phyloP scores from a whole-genome alignment of 2,888 invertebrate species.

The Diaprepes abbreviatus region DNA sequence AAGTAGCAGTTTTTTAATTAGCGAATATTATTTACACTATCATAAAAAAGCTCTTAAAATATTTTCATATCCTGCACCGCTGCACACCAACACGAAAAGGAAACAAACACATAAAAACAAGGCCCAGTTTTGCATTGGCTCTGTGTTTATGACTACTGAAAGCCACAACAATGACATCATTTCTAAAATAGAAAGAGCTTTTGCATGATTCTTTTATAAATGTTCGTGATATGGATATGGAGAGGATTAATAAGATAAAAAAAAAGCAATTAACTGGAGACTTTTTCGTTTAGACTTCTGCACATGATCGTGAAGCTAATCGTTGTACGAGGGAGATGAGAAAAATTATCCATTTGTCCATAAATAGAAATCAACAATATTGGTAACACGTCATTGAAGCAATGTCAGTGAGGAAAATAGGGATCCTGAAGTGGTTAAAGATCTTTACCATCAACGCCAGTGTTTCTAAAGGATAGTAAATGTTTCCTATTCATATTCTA shows the following conservation, averaged over 20 bases:
- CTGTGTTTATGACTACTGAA: conserved; percentile 12
- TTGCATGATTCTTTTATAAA: conserved; percentile 14
- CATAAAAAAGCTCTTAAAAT: no score
- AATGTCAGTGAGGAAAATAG: no score
- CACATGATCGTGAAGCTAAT: neutral
- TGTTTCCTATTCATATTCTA: no score
- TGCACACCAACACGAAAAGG: neutral
- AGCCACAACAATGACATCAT: conserved; percentile 25
- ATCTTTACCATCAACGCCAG: no score
- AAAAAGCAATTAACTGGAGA: neutral
- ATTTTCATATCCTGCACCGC: neutral
- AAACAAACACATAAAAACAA: conserved; percentile 9
- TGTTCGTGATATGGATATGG: conserved; percentile 11
- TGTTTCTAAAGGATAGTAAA: no score
- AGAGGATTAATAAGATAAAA: neutral
- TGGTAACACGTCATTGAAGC: no score
- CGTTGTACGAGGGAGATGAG: no score
- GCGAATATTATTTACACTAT: no score
- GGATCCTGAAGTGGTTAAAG: no score
- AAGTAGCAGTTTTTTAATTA: no score
- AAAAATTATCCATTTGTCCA: no score
- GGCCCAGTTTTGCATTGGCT: conserved; percentile 7
- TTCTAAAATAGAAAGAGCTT: conserved; percentile 22
- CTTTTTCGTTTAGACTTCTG: neutral
- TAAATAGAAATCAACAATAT: no score